A percentile compares a stretch with the other conserved stretches of the same genome.
Evolutionary conservation across 2,888 invertebrate genomes (phyloP).

Genomic region (Capitulum mitella): DNA sequence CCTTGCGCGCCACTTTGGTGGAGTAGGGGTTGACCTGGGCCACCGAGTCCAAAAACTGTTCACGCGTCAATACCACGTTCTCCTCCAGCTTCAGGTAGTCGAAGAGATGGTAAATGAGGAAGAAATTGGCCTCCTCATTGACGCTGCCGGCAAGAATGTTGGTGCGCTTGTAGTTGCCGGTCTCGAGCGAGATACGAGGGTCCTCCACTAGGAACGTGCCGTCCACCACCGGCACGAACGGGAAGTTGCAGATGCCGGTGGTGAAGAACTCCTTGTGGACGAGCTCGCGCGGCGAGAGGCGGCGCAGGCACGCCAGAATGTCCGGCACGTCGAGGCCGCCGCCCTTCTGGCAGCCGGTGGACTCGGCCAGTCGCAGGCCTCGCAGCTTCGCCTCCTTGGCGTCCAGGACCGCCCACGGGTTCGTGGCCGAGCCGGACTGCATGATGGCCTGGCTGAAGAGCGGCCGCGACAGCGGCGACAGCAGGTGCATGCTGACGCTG

Average conservation of each 20-base stretch:
- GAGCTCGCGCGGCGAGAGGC: conserved; percentile 61
- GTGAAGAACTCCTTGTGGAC: conserved; percentile 55
- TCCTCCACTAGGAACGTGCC: conserved; percentile 83
- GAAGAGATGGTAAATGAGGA: conserved; percentile 83
- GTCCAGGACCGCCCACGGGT: conserved; percentile 85
- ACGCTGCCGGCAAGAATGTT: conserved; percentile 87
- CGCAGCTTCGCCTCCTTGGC: conserved; percentile 57
- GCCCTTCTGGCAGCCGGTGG: conserved; percentile 72
- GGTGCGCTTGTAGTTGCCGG: conserved; percentile 83
- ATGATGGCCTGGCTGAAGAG: conserved; percentile 78
- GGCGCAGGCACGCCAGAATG: conserved; percentile 67
- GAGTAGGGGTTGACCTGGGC: conserved; percentile 75
- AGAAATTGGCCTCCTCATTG: conserved; percentile 88
- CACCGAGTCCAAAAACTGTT: conserved; percentile 70
- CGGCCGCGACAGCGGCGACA: conserved; percentile 69
- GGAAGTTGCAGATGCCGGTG: conserved; percentile 77
- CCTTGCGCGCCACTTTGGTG: conserved; percentile 64
- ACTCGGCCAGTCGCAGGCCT: conserved; percentile 71
- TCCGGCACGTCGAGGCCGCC: conserved; percentile 51
- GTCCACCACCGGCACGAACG: conserved; percentile 89
- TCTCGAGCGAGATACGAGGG: conserved; percentile 60
- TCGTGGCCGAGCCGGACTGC: conserved; percentile 86
- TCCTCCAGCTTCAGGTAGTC: conserved; percentile 75
- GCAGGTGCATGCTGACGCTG: conserved; percentile 79
- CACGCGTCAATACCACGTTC: conserved; percentile 69